phyloP scores from a whole-genome alignment of 2,113 vertebrate species.

The Oostethus manadensis region DNA sequence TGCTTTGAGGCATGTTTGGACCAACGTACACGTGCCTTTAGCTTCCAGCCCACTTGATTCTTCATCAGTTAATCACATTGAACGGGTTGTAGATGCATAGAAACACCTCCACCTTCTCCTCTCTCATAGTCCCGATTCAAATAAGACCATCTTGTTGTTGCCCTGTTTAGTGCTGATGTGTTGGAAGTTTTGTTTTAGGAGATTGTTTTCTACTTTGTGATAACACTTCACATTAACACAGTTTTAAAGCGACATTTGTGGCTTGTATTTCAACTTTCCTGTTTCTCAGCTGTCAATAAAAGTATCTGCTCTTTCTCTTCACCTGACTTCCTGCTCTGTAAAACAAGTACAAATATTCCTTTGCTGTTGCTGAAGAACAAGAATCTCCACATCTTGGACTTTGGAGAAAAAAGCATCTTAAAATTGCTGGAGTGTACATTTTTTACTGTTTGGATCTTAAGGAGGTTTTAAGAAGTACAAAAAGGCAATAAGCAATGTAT shows the following conservation, averaged over 20 bases:
- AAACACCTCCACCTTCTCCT: not conserved
- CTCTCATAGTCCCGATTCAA: not conserved
- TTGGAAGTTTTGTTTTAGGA: not conserved
- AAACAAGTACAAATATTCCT: too few species aligned
- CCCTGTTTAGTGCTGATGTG: constrained; percentile 15
- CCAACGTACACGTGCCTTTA: constrained; percentile 98
- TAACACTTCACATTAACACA: constrained; percentile 32
- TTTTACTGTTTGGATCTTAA: too few species aligned
- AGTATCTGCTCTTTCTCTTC: constrained; percentile 30
- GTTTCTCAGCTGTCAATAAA: constrained; percentile 56
- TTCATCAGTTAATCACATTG: not conserved
- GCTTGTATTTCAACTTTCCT: constrained; percentile 31
- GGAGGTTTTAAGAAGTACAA: too few species aligned
- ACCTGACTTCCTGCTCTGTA: too few species aligned
- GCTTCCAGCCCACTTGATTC: constrained; percentile 53
- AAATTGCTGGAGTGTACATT: too few species aligned
- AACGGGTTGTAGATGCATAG: constrained; percentile 16
- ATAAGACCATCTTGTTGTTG: constrained; percentile 3
- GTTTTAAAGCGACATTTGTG: constrained; percentile 44
- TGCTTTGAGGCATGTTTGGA: constrained; percentile 77
- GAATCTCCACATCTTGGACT: too few species aligned
- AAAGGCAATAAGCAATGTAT: too few species aligned
- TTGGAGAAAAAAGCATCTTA: too few species aligned
- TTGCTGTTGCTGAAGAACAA: too few species aligned
- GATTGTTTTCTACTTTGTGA: constrained; percentile 37